A percentile compares a stretch with the other conserved stretches of the same genome.
Evolutionary conservation across 2,888 invertebrate genomes (phyloP).

Genomic region (Xestoiulus laeticollis): DNA sequence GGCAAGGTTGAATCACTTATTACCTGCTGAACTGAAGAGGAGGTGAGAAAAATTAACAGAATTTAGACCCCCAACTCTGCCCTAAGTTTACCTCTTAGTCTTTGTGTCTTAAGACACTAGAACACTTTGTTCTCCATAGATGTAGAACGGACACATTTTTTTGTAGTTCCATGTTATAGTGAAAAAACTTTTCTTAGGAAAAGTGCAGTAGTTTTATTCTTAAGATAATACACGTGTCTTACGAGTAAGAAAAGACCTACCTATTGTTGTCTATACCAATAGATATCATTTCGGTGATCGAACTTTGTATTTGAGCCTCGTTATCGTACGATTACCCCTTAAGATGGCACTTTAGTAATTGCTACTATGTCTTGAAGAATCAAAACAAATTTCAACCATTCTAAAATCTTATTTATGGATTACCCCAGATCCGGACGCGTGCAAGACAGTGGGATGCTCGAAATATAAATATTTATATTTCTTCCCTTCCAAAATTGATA

Average conservation of each 20-base stretch:
- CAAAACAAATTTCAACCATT: neutral
- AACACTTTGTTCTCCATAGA: no score
- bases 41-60: no score
- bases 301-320: neutral
- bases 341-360: neutral
- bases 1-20: neutral
- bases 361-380: neutral
- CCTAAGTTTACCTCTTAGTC: no score
- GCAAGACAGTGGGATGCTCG: neutral
- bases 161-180: no score
- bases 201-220: no score
- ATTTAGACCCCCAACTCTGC: no score
- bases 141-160: no score
- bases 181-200: no score
- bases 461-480: conserved; percentile 10
- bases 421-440: neutral
- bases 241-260: no score
- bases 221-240: no score
- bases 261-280: no score
- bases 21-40: neutral
- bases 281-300: neutral
- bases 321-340: neutral
- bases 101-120: no score
- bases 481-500: neutral
- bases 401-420: neutral